Evolutionary conservation across 2,113 vertebrate genomes (phyloP).

Genomic region (Pyxicephalus adspersus): DNA sequence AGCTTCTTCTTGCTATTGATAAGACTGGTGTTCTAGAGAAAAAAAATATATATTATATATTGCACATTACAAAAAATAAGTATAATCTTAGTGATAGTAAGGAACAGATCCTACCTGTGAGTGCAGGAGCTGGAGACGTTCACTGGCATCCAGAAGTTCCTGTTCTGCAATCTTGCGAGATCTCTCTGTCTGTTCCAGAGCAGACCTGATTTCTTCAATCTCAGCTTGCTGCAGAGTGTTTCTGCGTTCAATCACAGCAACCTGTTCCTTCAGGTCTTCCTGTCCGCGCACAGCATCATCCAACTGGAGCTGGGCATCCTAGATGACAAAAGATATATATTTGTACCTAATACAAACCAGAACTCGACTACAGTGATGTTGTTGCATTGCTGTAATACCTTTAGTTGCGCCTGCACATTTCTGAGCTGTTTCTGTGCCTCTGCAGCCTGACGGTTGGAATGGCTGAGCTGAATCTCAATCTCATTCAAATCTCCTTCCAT

Average conservation of each 20-base stretch:
- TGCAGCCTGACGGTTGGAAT: no score
- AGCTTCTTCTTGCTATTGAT: conserved; percentile 92
- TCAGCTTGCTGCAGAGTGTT: conserved; percentile 82
- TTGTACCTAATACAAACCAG: no score
- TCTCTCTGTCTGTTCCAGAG: conserved; percentile 53
- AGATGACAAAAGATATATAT: background rate
- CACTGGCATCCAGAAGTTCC: conserved; percentile 85
- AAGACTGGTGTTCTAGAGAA: conserved; percentile 79
- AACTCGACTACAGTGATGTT: no score
- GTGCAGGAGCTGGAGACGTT: conserved; percentile 86
- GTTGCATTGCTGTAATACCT: no score
- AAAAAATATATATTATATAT: background rate
- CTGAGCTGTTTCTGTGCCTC: no score
- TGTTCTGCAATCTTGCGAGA: conserved; percentile 84
- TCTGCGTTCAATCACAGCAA: conserved; percentile 83
- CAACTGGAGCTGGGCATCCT: conserved; percentile 83
- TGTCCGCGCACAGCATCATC: conserved; percentile 81
- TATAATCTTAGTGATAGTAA: background rate
- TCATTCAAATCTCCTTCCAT: no score
- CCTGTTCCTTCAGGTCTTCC: conserved; percentile 60
- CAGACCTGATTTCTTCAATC: conserved; percentile 81
- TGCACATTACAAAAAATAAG: background rate
- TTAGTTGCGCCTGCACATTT: no score
- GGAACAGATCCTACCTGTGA: conserved; percentile 74
- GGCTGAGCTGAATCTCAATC: no score